Base-by-base conservation (phyloP, 2,797 vertebrate species). In the Eulemur coronatus region DNA sequence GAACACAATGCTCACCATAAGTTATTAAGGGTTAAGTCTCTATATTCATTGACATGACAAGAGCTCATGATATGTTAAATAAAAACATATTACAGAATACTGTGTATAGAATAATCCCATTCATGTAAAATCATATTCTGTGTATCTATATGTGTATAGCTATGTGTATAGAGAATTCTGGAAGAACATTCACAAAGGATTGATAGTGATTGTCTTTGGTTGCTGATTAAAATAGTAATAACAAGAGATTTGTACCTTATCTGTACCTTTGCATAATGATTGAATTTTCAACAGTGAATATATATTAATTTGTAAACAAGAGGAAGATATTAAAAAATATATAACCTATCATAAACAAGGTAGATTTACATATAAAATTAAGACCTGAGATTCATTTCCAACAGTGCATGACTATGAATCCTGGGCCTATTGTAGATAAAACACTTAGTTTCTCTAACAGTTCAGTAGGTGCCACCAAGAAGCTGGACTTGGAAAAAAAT, bases 41-140 rank as follows among this genome's bases (percentile, higher is more conserved):
- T 91, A 73, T 89, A 55, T 73, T 93, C 30, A 89, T 82, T 93
- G 38, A 65, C 33, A 41, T 87, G 43, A 89, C 12, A 70, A 89
- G 76, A 94, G 22, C 33, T 91, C 43, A 73, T 52, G 41, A 89
- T 89, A 41, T 79, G 38, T 94, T 96, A 92, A 79, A 70, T 91
- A 57, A 94, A 93, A 96, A 89, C 52, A 75, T 96, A 50, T 96
- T 79, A 89, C n/a, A 9, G 50, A 92, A 96, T 89, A 89, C 18
- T 70, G 11, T 28, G 35, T 81, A 50, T 93, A 28, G 78, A 91
- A 57, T 94, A 94, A 92, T 88, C 26, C 5, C 48, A 81, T 52
- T 95, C 55, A 65, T 33, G 12, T 96, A 78, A 93, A 95, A 73
- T 93, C 41, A 94, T 72, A 91, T 88, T 86, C n/a, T 38, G 5